phyloP scores from a whole-genome alignment of 2,113 vertebrate genomes.

The Bos indicus region DNA sequence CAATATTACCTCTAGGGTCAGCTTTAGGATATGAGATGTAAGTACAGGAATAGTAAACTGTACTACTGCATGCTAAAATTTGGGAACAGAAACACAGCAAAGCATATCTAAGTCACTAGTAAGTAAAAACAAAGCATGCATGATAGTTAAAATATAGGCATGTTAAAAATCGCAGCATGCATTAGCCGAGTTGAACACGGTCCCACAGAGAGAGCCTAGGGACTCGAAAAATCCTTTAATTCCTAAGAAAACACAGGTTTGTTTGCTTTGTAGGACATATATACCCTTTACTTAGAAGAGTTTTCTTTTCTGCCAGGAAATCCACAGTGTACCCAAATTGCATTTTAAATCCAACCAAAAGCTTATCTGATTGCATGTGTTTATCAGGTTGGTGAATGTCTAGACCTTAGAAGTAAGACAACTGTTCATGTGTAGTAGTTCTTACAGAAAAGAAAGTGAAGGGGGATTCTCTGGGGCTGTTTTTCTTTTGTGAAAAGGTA shows the following conservation, averaged over 20 bases:
- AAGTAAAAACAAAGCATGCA: constrained; percentile 23
- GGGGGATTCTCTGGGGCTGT: neutral
- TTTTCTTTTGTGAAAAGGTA: neutral
- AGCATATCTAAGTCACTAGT: neutral
- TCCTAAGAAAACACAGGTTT: constrained; percentile 50
- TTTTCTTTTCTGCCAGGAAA: neutral
- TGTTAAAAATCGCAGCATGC: neutral
- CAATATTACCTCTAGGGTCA: neutral
- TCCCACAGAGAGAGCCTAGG: neutral
- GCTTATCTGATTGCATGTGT: constrained; percentile 59
- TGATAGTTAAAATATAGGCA: constrained; percentile 26
- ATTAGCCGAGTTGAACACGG: neutral
- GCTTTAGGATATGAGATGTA: neutral
- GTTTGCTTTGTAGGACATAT: constrained; percentile 47
- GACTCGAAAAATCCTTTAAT: constrained; percentile 59
- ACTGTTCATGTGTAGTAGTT: constrained; percentile 69
- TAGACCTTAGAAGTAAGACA: constrained; percentile 39
- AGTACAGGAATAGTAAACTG: neutral
- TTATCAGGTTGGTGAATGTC: constrained; percentile 58
- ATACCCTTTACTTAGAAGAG: constrained; percentile 45
- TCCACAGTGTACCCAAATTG: constrained; percentile 15
- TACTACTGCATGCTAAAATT: neutral
- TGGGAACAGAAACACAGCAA: neutral
- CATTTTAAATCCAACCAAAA: constrained; percentile 60
- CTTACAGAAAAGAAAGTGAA: constrained; percentile 60